Percentiles rank a stretch among this genome's conserved stretches.
Conservation (phyloP, 2,797 vertebrate genomes). For the Poeciliopsis turneri region DNA sequence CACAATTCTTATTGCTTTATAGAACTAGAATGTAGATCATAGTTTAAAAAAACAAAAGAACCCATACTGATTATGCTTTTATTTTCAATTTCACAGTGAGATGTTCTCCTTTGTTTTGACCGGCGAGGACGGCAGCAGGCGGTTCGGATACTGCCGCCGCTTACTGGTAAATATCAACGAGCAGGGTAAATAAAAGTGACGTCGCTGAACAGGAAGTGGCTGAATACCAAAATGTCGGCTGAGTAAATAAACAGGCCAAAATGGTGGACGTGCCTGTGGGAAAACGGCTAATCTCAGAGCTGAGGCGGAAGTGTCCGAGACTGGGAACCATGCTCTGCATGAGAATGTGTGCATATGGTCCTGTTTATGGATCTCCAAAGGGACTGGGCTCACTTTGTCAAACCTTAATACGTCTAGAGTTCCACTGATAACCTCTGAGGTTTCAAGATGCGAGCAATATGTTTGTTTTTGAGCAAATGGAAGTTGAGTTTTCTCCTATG, state of each 20-base stretch:
- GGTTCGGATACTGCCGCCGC: constrained; percentile 93
- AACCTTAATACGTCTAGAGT: background rate
- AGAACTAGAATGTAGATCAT: background rate
- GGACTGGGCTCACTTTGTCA: background rate
- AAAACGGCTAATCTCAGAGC: constrained; percentile 69
- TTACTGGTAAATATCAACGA: constrained; percentile 85
- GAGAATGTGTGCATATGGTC: constrained; percentile 32
- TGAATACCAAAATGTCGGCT: constrained; percentile 74
- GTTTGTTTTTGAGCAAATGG: background rate
- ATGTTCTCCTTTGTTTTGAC: constrained; percentile 93
- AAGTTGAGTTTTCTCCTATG: background rate
- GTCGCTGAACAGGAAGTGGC: constrained; percentile 72
- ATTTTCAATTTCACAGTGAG: constrained; percentile 77
- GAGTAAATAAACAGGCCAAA: constrained; percentile 75
- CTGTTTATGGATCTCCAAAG: constrained; percentile 18
- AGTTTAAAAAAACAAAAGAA: background rate
- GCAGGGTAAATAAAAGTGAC: constrained; percentile 51
- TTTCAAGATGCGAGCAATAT: background rate
- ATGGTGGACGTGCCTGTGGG: constrained; percentile 73
- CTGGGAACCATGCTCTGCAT: constrained; percentile 56
- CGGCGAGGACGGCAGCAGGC: constrained; percentile 89
- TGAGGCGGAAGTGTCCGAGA: constrained; percentile 67
- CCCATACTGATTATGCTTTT: constrained; percentile 15
- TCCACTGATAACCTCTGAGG: background rate
- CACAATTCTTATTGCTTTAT: no score